Evolutionary conservation across 2,797 vertebrate species (phyloP), one percentile per base, ranked within the genome.

Genomic region (Capromys pilorides): DNA sequence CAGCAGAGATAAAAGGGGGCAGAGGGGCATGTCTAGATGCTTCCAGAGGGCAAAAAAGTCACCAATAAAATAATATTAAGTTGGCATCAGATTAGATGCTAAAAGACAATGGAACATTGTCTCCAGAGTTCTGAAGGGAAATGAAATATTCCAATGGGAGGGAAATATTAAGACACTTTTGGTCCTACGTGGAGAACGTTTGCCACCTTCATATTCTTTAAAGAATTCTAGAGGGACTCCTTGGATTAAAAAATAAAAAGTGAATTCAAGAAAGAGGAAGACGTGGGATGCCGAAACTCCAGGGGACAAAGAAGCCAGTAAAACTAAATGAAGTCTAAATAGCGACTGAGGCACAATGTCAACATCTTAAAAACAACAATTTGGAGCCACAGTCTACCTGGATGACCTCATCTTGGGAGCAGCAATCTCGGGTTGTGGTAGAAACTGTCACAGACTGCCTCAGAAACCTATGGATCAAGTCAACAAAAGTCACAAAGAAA

Each of bases 121-220:
- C 84, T 93, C 33, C 14, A 57, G 85, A 62, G 82, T 86, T 83
- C 79, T 41, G n/a, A 86, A 84, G 92, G 71, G 91, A 95, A 94
- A 86, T 84, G 36, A 89, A 94, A 64, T 91, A 91, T 93, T 92
- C 87, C 73, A 45, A 62, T 94, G 79, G 94, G 84, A 89, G 84
- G 69, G 21, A 49, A 73, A 64, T 64, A 62, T 33, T 49, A 91
- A 94, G 75, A 75, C 36, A 16, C 39, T 77, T 86, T 90, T 88
- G 92, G 71, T 88, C 82, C 93, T 67, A 49, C 12, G 73, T 61
- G 36, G 75, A 95, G 86, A 95, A 95, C 77, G 36, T 80, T 84
- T 88, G 39, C 96, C 73, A 33, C 57, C 67, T 69, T 95, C 62
- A 3, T 51, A 49, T 49, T 95, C 87, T 90, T 94, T 82, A 81